Evolutionary conservation across 2,113 vertebrate species (phyloP).

Genomic region (Lepus timidus): DNA sequence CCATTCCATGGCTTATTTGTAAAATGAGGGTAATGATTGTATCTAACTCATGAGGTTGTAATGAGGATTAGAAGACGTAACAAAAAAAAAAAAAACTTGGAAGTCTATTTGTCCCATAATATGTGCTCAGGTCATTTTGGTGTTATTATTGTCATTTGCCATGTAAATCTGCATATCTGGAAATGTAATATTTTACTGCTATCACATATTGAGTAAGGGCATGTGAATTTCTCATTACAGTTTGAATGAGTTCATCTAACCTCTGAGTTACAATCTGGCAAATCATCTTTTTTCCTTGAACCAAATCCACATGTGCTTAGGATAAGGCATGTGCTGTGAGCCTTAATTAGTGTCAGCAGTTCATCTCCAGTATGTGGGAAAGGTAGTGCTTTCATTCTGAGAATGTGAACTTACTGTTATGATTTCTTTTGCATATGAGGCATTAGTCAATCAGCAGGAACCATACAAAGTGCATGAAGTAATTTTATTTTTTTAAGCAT

Average conservation of each 20-base stretch:
- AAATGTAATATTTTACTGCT: background rate
- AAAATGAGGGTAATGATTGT: background rate
- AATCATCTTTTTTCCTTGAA: slow-evolving; percentile 38
- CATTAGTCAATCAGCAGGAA: slow-evolving; percentile 37
- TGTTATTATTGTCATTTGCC: background rate
- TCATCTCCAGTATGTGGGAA: background rate
- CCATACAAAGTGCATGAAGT: slow-evolving; percentile 23
- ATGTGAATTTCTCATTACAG: slow-evolving; percentile 15
- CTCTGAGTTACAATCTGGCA: slow-evolving; percentile 58
- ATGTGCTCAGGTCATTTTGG: background rate
- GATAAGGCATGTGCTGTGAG: background rate
- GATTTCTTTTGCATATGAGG: slow-evolving; percentile 43
- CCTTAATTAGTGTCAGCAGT: slow-evolving; percentile 57
- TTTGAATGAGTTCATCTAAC: slow-evolving; percentile 55
- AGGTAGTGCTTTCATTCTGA: slow-evolving; percentile 26
- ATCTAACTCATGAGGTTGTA: background rate
- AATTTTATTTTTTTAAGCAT: slow-evolving; percentile 51
- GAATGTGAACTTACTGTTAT: background rate
- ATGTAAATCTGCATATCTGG: background rate
- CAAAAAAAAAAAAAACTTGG: background rate
- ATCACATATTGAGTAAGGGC: background rate
- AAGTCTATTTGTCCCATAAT: background rate
- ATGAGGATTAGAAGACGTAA: background rate
- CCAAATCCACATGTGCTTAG: background rate
- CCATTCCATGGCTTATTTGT: background rate